phyloP scores from a whole-genome alignment of 2,113 vertebrate species.

The Chamaea fasciata region DNA sequence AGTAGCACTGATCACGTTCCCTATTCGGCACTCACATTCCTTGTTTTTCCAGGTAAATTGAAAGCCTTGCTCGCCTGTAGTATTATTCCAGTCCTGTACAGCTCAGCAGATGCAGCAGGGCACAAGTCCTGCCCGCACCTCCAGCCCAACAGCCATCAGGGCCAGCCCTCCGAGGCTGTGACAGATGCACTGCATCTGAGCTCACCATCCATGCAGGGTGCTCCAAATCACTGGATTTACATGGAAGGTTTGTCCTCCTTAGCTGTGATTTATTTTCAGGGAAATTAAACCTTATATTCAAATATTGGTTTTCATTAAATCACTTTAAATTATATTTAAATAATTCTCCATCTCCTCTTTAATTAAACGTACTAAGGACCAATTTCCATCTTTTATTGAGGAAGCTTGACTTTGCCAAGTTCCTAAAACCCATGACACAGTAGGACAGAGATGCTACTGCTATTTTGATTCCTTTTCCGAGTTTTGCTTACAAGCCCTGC shows the following conservation, averaged over 20 bases:
- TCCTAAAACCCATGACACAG: background rate
- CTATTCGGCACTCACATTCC: background rate
- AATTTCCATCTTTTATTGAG: conserved; percentile 10
- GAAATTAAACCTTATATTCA: conserved; percentile 20
- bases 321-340: conserved; percentile 18
- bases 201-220: background rate
- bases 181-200: background rate
- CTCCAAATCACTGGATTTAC: background rate
- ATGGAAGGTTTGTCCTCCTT: background rate
- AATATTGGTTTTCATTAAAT: conserved; percentile 37
- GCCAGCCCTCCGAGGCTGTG: background rate
- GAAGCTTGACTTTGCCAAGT: background rate
- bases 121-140: background rate
- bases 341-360: conserved; percentile 12
- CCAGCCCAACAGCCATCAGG: background rate
- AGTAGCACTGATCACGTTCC: background rate
- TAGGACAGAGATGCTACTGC: background rate
- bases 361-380: background rate
- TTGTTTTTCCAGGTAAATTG: background rate
- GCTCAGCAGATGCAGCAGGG: background rate
- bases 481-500: background rate
- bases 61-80: background rate
- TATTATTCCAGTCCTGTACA: background rate
- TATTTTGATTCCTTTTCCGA: background rate
- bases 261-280: conserved; percentile 9